Evolutionary conservation across 2,113 vertebrate genomes (phyloP).

Genomic region (Sapajus apella): DNA sequence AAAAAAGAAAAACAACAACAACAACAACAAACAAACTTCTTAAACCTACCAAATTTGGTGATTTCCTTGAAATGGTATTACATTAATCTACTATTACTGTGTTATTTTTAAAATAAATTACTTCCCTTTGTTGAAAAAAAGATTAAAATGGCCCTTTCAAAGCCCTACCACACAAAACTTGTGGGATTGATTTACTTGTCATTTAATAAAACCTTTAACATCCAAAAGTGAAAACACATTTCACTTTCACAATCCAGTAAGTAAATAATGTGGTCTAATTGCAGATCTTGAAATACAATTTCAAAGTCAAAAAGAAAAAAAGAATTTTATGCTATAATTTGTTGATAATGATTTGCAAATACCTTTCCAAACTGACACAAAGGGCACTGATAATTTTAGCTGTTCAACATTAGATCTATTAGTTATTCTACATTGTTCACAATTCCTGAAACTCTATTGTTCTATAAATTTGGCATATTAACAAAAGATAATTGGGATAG

Average conservation of each 20-base stretch:
- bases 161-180: constrained; percentile 23
- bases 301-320: constrained; percentile 62
- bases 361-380: constrained; percentile 60
- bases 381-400: constrained; percentile 40
- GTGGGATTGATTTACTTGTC: constrained; percentile 46
- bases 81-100: constrained; percentile 1
- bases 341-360: constrained; percentile 53
- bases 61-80: neutral
- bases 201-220: constrained; percentile 59
- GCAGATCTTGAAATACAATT: constrained; percentile 49
- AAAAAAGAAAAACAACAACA: too few species aligned
- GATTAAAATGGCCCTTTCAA: constrained; percentile 55
- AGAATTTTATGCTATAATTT: constrained; percentile 54
- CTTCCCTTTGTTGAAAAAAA: constrained; percentile 29
- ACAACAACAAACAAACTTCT: neutral
- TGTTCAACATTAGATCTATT: constrained; percentile 15
- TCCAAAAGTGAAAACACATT: constrained; percentile 43
- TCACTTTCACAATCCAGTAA: constrained; percentile 40
- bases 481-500: constrained; percentile 55
- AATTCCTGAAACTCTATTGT: constrained; percentile 56
- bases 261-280: constrained; percentile 40
- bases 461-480: constrained; percentile 45
- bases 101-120: constrained; percentile 36
- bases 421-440: constrained; percentile 48
- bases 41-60: neutral